Evolutionary conservation across 2,113 vertebrate species (phyloP).

Genomic region (Sapayoa aenigma): DNA sequence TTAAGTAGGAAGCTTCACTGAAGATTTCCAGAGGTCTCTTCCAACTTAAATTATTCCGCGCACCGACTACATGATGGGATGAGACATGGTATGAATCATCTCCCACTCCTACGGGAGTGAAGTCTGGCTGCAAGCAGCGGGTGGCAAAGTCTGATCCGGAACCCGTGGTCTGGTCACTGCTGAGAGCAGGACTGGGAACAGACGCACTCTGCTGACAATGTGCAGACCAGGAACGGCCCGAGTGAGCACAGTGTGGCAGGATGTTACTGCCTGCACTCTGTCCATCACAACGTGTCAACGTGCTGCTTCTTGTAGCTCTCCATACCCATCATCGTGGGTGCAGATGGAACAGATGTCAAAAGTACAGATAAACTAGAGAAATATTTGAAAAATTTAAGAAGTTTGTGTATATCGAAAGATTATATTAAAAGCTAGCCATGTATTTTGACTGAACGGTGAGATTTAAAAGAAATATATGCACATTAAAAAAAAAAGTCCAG

Average conservation of each 20-base stretch:
- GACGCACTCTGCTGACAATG: not conserved
- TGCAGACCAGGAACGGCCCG: not conserved
- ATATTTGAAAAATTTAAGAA: not conserved
- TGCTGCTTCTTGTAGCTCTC: no score
- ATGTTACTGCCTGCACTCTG: not conserved
- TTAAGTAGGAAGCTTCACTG: not conserved
- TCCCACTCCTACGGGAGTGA: not conserved
- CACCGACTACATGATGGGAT: not conserved
- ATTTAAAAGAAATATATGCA: not conserved
- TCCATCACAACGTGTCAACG: fast-evolving
- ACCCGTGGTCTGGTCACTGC: not conserved
- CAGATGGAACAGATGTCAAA: not conserved
- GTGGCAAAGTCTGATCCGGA: not conserved
- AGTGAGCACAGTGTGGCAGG: not conserved
- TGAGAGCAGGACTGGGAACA: not conserved
- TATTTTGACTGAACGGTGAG: not conserved
- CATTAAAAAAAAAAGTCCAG: not conserved
- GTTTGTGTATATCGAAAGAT: not conserved
- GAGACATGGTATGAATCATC: not conserved
- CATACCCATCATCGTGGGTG: not conserved
- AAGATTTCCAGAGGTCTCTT: not conserved
- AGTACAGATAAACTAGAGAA: not conserved
- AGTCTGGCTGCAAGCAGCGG: not conserved
- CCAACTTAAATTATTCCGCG: not conserved
- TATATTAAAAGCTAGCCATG: not conserved